phyloP scores from a whole-genome alignment of 2,888 invertebrate genomes.

The Eupithecia inturbata region DNA sequence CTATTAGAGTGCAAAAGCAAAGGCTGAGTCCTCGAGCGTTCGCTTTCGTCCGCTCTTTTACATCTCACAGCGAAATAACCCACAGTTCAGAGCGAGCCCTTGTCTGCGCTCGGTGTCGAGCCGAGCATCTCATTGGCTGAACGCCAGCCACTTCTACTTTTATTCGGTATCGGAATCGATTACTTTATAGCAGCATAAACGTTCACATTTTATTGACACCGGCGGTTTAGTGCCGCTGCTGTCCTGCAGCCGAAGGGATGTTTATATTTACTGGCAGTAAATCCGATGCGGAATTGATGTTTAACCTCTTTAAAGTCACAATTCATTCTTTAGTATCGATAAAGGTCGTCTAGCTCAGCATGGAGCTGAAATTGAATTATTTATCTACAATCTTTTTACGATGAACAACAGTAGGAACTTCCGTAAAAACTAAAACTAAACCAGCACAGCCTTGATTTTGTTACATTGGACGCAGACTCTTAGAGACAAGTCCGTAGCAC shows the following conservation, averaged over 20 bases:
- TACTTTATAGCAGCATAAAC: constrained; percentile 75
- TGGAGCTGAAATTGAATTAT: constrained; percentile 26
- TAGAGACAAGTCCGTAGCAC: not conserved
- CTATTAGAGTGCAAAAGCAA: constrained; percentile 70
- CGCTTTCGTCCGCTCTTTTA: constrained; percentile 73
- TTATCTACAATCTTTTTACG: not conserved
- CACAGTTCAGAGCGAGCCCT: constrained; percentile 63
- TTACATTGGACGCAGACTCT: not conserved
- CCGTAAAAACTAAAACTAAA: not conserved
- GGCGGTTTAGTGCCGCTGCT: constrained; percentile 65
- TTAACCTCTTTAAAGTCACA: constrained; percentile 53
- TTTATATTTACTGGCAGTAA: constrained; percentile 70
- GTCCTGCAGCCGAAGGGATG: constrained; percentile 67
- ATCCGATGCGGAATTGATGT: constrained; percentile 55
- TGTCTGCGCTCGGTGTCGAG: constrained; percentile 59
- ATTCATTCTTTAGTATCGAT: constrained; percentile 50
- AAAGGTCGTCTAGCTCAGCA: constrained; percentile 38
- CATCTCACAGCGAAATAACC: constrained; percentile 68
- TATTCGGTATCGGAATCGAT: constrained; percentile 75
- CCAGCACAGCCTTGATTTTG: not conserved
- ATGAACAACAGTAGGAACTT: not conserved
- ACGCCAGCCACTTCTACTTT: constrained; percentile 73
- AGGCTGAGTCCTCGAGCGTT: constrained; percentile 70
- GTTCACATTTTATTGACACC: constrained; percentile 70
- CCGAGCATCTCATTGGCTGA: constrained; percentile 71